Evolutionary conservation across 2,888 invertebrate species (phyloP), one percentile per base, ranked within the genome.

Genomic region (Anthoptus insignis): DNA sequence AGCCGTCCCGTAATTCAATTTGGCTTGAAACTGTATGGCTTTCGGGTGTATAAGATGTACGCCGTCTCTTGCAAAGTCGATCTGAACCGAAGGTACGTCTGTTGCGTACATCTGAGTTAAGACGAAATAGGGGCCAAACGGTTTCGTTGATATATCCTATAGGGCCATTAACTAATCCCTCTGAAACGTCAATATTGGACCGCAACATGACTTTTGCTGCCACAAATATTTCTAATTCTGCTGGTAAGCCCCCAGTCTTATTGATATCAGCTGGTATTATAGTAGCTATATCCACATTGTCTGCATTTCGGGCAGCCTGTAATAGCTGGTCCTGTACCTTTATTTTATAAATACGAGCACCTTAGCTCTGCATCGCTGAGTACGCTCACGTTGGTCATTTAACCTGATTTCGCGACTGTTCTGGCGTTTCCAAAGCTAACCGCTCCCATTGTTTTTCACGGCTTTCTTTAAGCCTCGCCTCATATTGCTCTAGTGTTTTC

Each of bases 201-300:
- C 69, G 59, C 13, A 73, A 56, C 72, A 73, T 73, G 1, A 71
- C 68, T 57, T 71, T 72, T 27, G 72, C 66, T 16, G 65, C 70
- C 0, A 70, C 67, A 45, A 72, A 72, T 68, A 69, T 72, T 70
- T 69, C 58, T 22, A 69, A 42, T 59, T 54, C 68, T 13, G 54
- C n/a, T 22, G 64, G 60, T 58, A 68, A 60, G 57, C 70, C 66
- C 59, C 65, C 65, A 16, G 65, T 67, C 42, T 69, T 71, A 65
- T 71, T 71, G n/a, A 71, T 67, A 65, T 58, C 71, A 9, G 1
- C 27, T 54, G 71, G 72, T 66, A 70, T 70, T 2, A 73, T 63
- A 69, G 52, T 61, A 24, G 59, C 34, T 39, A 60, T 34, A 37
- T 50, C 45, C n/a, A 8, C 6, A 6, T 53, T 53, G 19, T 13